Conservation (phyloP, 2,113 vertebrate genomes). For the Charina bottae region DNA sequence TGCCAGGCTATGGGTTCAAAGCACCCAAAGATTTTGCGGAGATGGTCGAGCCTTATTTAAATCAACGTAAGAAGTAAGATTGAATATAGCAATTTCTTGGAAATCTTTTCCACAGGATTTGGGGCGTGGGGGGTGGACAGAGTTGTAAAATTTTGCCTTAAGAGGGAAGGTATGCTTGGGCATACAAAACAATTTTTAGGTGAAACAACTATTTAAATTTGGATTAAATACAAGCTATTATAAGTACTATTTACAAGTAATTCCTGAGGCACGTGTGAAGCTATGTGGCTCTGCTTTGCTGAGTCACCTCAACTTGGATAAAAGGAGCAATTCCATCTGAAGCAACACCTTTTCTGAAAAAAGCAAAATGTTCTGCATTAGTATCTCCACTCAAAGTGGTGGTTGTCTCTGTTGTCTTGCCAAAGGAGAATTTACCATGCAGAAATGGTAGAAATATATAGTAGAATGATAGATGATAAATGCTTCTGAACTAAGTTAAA, state of each 20-base stretch:
- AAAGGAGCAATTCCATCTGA: not conserved
- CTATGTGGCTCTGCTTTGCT: not conserved
- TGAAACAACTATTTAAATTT: not conserved
- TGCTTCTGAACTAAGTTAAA: not conserved
- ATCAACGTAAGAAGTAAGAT: conserved; percentile 83
- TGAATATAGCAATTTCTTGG: not conserved
- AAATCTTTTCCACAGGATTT: not conserved
- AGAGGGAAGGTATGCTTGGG: not conserved
- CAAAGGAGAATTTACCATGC: not conserved
- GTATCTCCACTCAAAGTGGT: not conserved
- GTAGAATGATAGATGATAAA: not conserved
- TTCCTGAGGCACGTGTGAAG: not conserved
- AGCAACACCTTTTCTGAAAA: not conserved
- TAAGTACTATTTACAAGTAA: not conserved
- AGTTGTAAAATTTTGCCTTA: not conserved
- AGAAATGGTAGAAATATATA: not conserved
- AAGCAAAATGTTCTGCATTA: not conserved
- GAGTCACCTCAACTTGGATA: not conserved
- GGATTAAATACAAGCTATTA: conserved; percentile 4
- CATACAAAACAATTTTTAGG: not conserved
- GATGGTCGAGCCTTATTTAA: conserved; percentile 93
- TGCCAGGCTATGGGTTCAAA: conserved; percentile 93
- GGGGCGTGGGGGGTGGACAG: not conserved
- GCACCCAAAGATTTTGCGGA: conserved; percentile 89
- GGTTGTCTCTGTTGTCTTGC: not conserved